phyloP scores from a whole-genome alignment of 2,113 vertebrate genomes.

The Aegithalos caudatus region DNA sequence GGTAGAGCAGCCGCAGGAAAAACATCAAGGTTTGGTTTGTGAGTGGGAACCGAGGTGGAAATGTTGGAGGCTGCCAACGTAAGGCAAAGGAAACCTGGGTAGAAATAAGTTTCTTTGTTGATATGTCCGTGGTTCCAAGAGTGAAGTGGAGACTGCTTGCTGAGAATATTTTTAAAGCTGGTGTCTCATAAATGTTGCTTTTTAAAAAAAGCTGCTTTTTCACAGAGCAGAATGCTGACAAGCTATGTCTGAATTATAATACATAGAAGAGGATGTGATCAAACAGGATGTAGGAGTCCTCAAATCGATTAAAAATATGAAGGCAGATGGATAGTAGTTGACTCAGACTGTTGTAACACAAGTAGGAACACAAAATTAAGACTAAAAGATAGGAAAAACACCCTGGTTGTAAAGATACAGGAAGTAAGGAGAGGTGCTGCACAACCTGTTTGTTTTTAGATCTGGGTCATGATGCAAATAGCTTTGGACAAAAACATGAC shows the following conservation, averaged over 20 bases:
- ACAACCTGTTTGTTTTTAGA: neutral
- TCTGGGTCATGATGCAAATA: neutral
- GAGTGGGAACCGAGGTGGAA: neutral
- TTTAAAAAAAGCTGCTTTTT: neutral
- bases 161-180: neutral
- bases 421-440: neutral
- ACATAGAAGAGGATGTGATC: neutral
- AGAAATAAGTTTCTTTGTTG: fast-evolving
- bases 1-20: neutral
- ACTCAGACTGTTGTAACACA: neutral
- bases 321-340: neutral
- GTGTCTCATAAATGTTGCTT: neutral
- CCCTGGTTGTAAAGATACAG: neutral
- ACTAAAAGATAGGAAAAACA: neutral
- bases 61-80: neutral
- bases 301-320: neutral
- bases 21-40: neutral
- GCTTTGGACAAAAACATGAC: neutral
- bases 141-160: neutral
- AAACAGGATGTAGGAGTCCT: neutral
- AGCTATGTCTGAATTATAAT: neutral
- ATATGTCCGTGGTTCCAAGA: neutral
- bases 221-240: neutral
- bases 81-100: neutral
- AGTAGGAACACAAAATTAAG: neutral